Base-by-base conservation (phyloP, 37 sponge, comb jelly and placozoan genomes). In the Mnemiopsis leidyi region DNA sequence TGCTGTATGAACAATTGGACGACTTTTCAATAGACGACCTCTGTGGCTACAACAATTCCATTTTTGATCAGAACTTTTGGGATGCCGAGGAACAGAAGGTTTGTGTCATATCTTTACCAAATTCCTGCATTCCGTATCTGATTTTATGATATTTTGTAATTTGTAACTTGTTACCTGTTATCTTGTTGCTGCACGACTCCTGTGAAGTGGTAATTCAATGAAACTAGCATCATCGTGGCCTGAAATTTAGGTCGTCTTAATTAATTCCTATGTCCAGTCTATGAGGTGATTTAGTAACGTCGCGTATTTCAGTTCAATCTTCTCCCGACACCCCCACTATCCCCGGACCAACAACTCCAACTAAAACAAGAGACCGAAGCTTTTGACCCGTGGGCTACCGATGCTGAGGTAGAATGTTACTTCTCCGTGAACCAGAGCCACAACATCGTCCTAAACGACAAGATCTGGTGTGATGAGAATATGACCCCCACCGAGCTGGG, bases 371-470 rank as follows among this genome's bases (percentile, higher is more conserved):
- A 85, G 29, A 36, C 79, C 18, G 79, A 77, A 36, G 79, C 79
- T 5, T 3, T 77, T 3, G 90, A 85, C 13, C 25, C 61, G 28
- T 40, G 61, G 90, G 39, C 61, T 28, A 40, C 32, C 39, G 90
- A 85, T 37, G 40, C 40, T 25, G 90, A 85, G 26, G 90, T 85
- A 37, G 90, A 85, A n/a, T 85, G 90, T 3, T 85, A 85, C 61
- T n/a, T 85, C 3, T 85, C 90, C 25, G 3, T 23, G 61, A 85
- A 85, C 61, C 82, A 32, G 38, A 69, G 29, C 73, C 37, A 32
- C 82, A 85, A 85, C 90, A 40, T 85, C 26, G 61, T 85, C 61
- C 61, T 85, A 25, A 85, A 85, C 61, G 90, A 85, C 30, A 38
- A 61, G 40, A 85, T 85, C 61, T 40, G 40, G 61, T 85, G 90